Conservation (phyloP, 2,797 vertebrate genomes). For the Semaprochilodus insignis region DNA sequence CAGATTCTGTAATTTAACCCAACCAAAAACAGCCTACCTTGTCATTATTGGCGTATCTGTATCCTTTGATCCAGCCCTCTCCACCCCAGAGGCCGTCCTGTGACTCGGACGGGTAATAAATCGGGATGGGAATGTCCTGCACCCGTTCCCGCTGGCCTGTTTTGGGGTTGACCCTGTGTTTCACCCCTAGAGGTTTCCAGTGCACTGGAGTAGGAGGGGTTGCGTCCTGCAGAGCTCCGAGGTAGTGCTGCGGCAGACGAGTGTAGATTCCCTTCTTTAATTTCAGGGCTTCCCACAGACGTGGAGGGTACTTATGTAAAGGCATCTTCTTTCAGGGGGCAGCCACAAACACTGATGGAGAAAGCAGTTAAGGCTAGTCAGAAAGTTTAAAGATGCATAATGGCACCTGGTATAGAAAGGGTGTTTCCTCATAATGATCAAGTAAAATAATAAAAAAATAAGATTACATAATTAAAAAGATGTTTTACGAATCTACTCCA, state of each 20-base stretch:
- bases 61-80: constrained; percentile 89
- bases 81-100: constrained; percentile 92
- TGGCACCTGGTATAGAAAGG: not conserved
- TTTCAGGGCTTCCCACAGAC: constrained; percentile 83
- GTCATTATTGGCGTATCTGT: constrained; percentile 85
- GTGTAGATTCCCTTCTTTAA: constrained; percentile 85
- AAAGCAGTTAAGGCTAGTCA: not conserved
- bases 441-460: no score
- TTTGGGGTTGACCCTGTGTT: constrained; percentile 78
- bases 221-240: constrained; percentile 77
- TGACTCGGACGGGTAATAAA: constrained; percentile 85
- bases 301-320: constrained; percentile 83
- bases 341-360: not conserved
- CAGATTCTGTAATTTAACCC: not conserved
- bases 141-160: constrained; percentile 85
- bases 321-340: constrained; percentile 77
- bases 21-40: constrained; percentile 80
- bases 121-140: constrained; percentile 87
- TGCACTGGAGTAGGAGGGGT: constrained; percentile 84
- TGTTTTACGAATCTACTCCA: no score
- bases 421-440: no score
- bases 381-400: not conserved
- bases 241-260: constrained; percentile 88
- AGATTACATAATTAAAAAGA: no score
- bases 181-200: constrained; percentile 82